Base-by-base conservation (phyloP, 1,140 invertebrate species). In the Brachionus calyciflorus region DNA sequence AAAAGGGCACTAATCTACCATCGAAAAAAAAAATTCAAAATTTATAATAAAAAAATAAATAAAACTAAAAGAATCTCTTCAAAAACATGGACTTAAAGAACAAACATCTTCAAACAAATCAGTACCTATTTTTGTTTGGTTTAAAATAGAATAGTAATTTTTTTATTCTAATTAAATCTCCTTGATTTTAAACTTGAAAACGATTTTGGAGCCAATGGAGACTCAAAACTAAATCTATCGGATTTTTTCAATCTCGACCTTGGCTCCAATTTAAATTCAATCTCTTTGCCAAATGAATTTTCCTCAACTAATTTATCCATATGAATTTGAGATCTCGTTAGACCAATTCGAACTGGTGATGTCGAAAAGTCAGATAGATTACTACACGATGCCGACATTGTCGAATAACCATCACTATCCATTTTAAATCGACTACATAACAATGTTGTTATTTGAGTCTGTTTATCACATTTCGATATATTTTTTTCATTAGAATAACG, bases 361-460 rank as follows among this genome's bases (percentile, higher is more conserved):
- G 12, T 60, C 9, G 55, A 60, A 60, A 60, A 60, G 33, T 60
- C 60, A 19, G 60, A 65, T 37, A 65, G 17, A 65, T 65, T 65
- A 21, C 33, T 65, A 65, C 60, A 65, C n/a, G 60, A 65, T 17
- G 60, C 33, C 30, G 60, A 65, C 60, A 65, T 2, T 2, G 60
- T n/a, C 21, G 60, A 41, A 17, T 3, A 17, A 21, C 33, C 37
- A 21, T 41, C 7, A 24, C 37, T 26, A 9, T 65, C 60, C 17
- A 65, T 21, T 41, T 24, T 65, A 14, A 28, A 65, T 44, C 40
- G 26, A 40, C 60, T 65, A 19, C 37, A 65, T 5, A 65, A 24
- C 19, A 65, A 41, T 24, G 60, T 65, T 9, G 60, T 65, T 41
- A 65, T 65, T 65, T 65, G 60, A 65, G 60, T 65, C 30, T 65